Evolutionary conservation across 2,797 vertebrate species (phyloP), one percentile per base, ranked within the genome.

Genomic region (Chrysocyon brachyurus): DNA sequence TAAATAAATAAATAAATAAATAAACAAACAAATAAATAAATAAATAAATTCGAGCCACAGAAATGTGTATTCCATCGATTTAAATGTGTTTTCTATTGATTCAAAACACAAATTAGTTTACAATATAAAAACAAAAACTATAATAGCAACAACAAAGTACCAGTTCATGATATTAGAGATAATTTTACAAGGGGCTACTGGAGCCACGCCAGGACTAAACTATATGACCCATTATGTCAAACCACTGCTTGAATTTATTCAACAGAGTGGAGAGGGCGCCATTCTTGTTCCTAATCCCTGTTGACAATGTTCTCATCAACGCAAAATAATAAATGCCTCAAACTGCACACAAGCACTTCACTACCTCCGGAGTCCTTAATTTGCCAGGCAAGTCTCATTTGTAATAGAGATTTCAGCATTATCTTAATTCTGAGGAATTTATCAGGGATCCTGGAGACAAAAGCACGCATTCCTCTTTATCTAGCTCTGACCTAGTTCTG

Each of bases 401-500:
- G 64, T 40, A 66, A 46, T 5, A 94, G 78, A 96, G 68, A 91
- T 70, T 79, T 90, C 22, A 52, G 36, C 8, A 57, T 52, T 72
- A n/a, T 86, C 61, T 94, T 81, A 61, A 95, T 72, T 54, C 66
- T 72, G 70, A 70, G 49, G 72, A 66, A 87, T 61, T 49, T 88
- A 52, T 49, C 83, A 54, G 59, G 79, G 28, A 40, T 94, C 61
- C 75, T 11, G 17, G 91, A 94, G 86, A 96, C 77, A 91, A 83
- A 92, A 56, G 31, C 63, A 59, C 0, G 0, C 54, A 9, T 57
- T 70, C n/a, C 63, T 56, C 85, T 94, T 79, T 75, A 92, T 94
- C 83, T 61, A 83, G 59, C 61, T 68, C 87, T 98, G 97, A 97
- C 97, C 96, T 95, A 98, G 40, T 98, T 98, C 94, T 89, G 83